Evolutionary conservation across 64 coral and sea anemone species (phyloP), one percentile per base, ranked within the genome.

Genomic region (Anthopleura sola): DNA sequence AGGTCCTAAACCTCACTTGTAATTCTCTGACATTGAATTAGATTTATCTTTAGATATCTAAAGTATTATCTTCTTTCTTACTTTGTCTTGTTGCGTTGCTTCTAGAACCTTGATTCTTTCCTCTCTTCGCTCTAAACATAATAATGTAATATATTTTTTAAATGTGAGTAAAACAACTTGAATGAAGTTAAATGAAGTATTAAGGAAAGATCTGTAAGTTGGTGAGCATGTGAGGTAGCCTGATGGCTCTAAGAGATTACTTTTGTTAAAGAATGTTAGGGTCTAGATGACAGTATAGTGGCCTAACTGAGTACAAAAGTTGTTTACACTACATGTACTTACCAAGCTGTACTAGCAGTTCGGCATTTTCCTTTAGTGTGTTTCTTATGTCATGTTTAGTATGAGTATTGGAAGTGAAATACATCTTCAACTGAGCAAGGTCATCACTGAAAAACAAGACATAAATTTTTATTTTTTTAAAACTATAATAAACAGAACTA

Each of bases 371-470:
- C 60, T 54, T 82, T 24, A 99, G 81, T 19, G 90, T 94, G 53
- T 90, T 92, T 57, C 90, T 88, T 38, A 99, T 92, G 39, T 99
- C 97, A 78, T 90, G 93, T 84, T 93, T 91, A 40, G 91, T 93
- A 60, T 99, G 97, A 0, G 90, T 92, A 49, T 99, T 99, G 9
- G 97, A 99, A 53, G 97, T 99, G 66, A 87, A 99, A 32, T 99
- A 94, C 90, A 99, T 99, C 83, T 89, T 92, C n/a, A 99, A 75
- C 37, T 99, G 97, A 0, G 97, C 97, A 57, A 99, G 60, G 34
- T 94, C 92, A 56, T 99, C 97, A 86, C 97, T 98, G 47, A 50
- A 19, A 90, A 60, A 86, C 2, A 84, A 78, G 29, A 57, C 1
- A 49, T 28, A 83, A 53, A 36, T 32, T 51, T 2, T 58, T n/a